Evolutionary conservation across 2,888 invertebrate species (phyloP).

Genomic region (Molanna angustata): DNA sequence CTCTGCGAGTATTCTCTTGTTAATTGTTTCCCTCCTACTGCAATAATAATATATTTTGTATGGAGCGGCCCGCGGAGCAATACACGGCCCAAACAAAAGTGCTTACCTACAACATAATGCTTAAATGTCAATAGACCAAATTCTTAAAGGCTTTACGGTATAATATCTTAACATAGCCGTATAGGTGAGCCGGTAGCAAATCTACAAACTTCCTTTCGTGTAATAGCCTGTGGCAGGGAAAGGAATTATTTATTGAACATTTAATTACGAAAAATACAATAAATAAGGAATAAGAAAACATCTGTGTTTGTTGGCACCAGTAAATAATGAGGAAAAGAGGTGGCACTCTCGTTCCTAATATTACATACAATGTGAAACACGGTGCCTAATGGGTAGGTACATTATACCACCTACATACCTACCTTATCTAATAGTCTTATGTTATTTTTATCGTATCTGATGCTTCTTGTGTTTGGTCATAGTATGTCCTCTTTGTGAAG

Average conservation of each 20-base stretch:
- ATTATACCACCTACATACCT: too few species aligned
- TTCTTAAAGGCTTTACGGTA: slow-evolving; percentile 16
- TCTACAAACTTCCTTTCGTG: slow-evolving; percentile 14
- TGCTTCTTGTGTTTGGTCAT: too few species aligned
- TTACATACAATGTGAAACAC: too few species aligned
- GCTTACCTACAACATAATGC: too few species aligned
- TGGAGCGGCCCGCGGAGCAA: slow-evolving; percentile 24
- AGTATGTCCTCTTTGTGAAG: too few species aligned
- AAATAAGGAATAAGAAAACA: slow-evolving; percentile 17
- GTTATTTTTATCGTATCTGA: too few species aligned
- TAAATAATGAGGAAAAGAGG: slow-evolving; percentile 5
- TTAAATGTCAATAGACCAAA: slow-evolving; percentile 29
- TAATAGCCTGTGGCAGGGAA: slow-evolving; percentile 18
- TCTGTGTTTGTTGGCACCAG: slow-evolving; percentile 12
- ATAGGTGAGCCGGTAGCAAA: slow-evolving; percentile 28
- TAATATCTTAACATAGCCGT: slow-evolving; percentile 30
- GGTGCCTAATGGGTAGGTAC: too few species aligned
- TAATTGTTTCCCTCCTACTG: slow-evolving; percentile 29
- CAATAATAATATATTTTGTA: slow-evolving; percentile 29
- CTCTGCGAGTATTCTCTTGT: slow-evolving; percentile 21
- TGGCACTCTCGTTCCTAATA: too few species aligned
- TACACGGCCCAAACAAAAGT: slow-evolving; percentile 23
- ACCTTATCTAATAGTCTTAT: too few species aligned
- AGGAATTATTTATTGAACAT: slow-evolving; percentile 27
- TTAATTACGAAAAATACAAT: slow-evolving; percentile 23